Evolutionary conservation across 2,888 invertebrate genomes (phyloP), one percentile per base, ranked within the genome.

Genomic region (Caenorhabditis afra): DNA sequence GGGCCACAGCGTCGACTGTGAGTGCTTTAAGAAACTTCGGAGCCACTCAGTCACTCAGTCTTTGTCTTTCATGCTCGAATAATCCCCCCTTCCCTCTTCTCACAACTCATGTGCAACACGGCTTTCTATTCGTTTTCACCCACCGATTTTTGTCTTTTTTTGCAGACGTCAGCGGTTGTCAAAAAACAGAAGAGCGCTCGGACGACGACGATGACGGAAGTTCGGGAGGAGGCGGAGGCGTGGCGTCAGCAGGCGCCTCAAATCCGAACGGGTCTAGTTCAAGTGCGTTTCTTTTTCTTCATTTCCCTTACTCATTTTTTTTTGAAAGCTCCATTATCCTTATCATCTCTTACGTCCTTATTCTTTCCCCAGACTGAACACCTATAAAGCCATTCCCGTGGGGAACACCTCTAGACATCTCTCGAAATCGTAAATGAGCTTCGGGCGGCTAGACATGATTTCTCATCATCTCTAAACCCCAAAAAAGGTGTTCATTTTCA

Each of bases 121-220:
- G 7, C n/a, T 29, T 29, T 29, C 12, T 16, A 49, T 29, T 35
- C 18, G 12, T 3, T 18, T 49, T 23, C 20, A 8, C 11, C 18
- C 47, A 20, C n/a, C n/a, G n/a, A n/a, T n/a, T 35, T 61, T 7
- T 53, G 53, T 39, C 39, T 8, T 14, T 20, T 47, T 22, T 62
- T 82, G 47, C 58, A 83, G 83, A 81, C 58, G 77, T 83, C 44
- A 81, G 81, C 23, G 70, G 77, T 49, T 83, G 83, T 76, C 83
- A 83, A 52, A 79, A 74, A 74, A 81, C 74, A 1, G 78, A 71
- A 20, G 80, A 76, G 23, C 76, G 73, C 22, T 81, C 81, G 14
- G 83, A 81, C 52, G 83, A 83, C 55, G 83, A 83, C 62, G 81
- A 81, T 65, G 74, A 73, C 45, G 66, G 50, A 14, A 64, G 62